Evolutionary conservation across 92 coral and sea anemone species (phyloP).

Genomic region (Ricordea florida): DNA sequence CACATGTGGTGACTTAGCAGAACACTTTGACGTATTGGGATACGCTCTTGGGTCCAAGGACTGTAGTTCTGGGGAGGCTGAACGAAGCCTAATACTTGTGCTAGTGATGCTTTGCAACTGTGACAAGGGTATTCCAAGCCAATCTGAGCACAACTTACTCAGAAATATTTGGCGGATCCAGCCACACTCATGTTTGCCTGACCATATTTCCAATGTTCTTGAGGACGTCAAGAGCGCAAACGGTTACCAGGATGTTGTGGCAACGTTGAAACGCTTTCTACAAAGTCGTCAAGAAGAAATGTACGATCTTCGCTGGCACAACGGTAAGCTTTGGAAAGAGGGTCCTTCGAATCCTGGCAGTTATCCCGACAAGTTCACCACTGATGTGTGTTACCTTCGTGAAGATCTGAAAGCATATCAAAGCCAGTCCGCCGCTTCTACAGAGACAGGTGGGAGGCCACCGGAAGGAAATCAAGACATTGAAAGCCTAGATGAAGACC

Average conservation of each 20-base stretch:
- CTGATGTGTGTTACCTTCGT: constrained; percentile 14
- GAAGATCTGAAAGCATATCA: not conserved
- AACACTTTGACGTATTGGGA: constrained; percentile 52
- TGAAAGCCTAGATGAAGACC: not conserved
- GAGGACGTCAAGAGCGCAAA: constrained; percentile 40
- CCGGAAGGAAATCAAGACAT: not conserved
- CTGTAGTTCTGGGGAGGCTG: constrained; percentile 42
- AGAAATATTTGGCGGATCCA: constrained; percentile 16
- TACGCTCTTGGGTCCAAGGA: constrained; percentile 15
- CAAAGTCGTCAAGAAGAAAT: constrained; percentile 58
- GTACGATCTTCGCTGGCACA: constrained; percentile 70
- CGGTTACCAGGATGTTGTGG: constrained; percentile 57
- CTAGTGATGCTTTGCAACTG: constrained; percentile 79
- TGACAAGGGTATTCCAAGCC: constrained; percentile 50
- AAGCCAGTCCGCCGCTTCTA: not conserved
- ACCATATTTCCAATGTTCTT: constrained; percentile 53
- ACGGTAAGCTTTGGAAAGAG: not conserved
- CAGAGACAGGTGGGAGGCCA: not conserved
- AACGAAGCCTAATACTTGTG: constrained; percentile 53
- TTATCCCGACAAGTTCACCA: constrained; percentile 23
- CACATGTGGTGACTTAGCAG: constrained; percentile 36
- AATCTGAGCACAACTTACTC: constrained; percentile 46
- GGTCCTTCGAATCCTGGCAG: constrained; percentile 13
- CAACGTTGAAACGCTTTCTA: constrained; percentile 49
- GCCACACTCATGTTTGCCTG: constrained; percentile 26